phyloP scores from a whole-genome alignment of 2,113 vertebrate genomes.

The Solea solea region DNA sequence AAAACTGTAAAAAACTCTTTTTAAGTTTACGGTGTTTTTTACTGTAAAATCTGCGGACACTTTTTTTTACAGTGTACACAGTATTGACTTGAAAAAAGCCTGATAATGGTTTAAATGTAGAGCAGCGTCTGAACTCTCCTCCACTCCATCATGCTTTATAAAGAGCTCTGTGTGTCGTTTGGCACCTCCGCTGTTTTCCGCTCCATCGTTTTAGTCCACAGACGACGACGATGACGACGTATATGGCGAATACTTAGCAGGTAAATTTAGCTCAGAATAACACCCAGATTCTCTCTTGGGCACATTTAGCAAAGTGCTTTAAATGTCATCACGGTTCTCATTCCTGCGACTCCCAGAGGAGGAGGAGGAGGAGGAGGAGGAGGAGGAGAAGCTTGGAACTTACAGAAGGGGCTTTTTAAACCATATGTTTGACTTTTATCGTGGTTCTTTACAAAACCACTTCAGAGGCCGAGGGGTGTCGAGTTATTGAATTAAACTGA shows the following conservation, averaged over 20 bases:
- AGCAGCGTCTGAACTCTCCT: slow-evolving; percentile 25
- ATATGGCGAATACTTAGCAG: slow-evolving; percentile 50
- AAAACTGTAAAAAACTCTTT: no score
- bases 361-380: neutral
- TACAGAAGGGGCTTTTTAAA: neutral
- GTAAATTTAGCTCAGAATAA: slow-evolving; percentile 67
- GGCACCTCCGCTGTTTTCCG: slow-evolving; percentile 63
- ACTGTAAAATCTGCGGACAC: no score
- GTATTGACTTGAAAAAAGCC: slow-evolving; percentile 5
- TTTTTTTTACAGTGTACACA: no score
- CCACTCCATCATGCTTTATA: neutral
- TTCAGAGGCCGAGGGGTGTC: neutral
- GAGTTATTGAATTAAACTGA: neutral
- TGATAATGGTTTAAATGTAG: slow-evolving; percentile 55
- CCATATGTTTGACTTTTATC: neutral
- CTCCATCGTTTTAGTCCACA: slow-evolving; percentile 34
- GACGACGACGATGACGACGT: slow-evolving; percentile 38
- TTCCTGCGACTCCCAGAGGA: slow-evolving; percentile 55
- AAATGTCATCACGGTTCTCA: slow-evolving; percentile 62
- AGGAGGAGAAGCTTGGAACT: no score
- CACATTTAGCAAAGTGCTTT: slow-evolving; percentile 58
- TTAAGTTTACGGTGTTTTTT: no score
- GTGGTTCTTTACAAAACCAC: no score
- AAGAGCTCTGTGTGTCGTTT: slow-evolving; percentile 16
- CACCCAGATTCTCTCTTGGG: slow-evolving; percentile 60